A percentile compares a stretch with the other conserved stretches of the same genome.
Evolutionary conservation across 2,797 vertebrate genomes (phyloP).

Genomic region (Darevskia nairensis): DNA sequence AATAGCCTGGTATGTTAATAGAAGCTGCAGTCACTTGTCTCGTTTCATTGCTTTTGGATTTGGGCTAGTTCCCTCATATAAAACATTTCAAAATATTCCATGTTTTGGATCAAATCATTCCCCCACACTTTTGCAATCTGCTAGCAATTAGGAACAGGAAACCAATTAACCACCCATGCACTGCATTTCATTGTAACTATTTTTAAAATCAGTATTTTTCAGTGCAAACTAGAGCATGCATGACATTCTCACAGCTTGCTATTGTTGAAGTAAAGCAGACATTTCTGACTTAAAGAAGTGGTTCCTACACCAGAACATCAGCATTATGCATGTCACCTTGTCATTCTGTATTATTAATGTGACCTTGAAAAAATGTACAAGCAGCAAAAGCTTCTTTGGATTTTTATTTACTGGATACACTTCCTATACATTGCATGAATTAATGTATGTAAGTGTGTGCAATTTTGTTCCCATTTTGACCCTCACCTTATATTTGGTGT

Average conservation of each 20-base stretch:
- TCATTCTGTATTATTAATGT: not conserved
- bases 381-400: not conserved
- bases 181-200: not conserved
- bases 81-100: not conserved
- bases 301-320: not conserved
- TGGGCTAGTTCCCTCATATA: not conserved
- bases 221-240: not conserved
- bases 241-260: not conserved
- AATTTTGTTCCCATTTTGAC: not conserved
- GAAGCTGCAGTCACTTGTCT: not conserved
- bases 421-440: too few relatives aligned
- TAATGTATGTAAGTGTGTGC: not conserved
- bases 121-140: not conserved
- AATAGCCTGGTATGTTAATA: not conserved
- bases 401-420: not conserved
- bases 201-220: not conserved
- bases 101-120: not conserved
- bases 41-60: not conserved
- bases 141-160: not conserved
- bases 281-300: not conserved
- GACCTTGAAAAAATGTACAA: not conserved
- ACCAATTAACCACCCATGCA: not conserved
- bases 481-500: not conserved
- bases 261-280: not conserved
- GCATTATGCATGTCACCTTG: not conserved